A percentile compares a stretch with the other conserved stretches of the same genome.
Conservation (phyloP, 2,113 vertebrate species). For the Pelusios castaneus region DNA sequence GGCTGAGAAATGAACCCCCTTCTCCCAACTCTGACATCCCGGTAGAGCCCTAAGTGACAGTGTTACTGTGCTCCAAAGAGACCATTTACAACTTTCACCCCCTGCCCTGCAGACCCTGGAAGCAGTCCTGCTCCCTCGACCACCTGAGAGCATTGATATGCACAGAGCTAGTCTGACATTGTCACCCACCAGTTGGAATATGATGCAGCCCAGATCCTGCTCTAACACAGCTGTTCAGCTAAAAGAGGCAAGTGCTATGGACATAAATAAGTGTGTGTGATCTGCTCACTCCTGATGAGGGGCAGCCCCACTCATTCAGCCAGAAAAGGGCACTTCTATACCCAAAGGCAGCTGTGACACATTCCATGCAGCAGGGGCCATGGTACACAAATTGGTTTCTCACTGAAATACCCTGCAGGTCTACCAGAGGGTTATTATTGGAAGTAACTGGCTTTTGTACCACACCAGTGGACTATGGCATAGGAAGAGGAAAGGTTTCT, state of each 20-base stretch:
- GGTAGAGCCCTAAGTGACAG: background rate
- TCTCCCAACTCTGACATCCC: background rate
- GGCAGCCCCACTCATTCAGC: background rate
- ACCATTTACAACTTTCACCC: background rate
- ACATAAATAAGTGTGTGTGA: too few species aligned
- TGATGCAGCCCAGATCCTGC: too few species aligned
- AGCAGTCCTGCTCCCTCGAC: background rate
- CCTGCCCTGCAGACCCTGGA: background rate
- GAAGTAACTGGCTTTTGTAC: background rate
- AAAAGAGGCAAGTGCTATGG: too few species aligned
- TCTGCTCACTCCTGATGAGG: too few species aligned
- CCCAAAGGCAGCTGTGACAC: background rate
- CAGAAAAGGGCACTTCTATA: background rate
- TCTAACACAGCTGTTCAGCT: too few species aligned
- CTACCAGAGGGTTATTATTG: background rate
- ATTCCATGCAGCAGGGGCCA: background rate
- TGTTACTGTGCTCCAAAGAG: background rate
- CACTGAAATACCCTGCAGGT: too few species aligned
- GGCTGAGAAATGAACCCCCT: background rate
- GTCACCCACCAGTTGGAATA: too few species aligned
- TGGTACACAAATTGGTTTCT: background rate
- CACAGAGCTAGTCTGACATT: too few species aligned
- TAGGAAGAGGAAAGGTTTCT: too few species aligned
- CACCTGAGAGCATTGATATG: background rate
- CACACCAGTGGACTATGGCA: background rate